These are phyloP conservation scores for Orchesella cincta DNA, from an alignment of 1,140 invertebrate genomes.

Conservation along the genomic window DNA sequence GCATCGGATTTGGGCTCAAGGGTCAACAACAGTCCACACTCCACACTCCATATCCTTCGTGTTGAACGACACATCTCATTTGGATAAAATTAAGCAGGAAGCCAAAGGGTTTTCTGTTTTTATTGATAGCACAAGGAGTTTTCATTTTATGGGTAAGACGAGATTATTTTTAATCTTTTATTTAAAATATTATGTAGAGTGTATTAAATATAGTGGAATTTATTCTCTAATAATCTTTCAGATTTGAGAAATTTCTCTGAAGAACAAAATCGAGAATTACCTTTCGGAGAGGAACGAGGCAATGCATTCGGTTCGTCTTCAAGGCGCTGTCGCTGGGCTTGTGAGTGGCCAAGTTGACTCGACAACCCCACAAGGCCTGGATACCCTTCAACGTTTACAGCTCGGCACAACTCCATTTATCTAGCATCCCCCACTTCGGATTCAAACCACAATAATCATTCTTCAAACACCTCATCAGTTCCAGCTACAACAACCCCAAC, in stretches of 20 bases:
- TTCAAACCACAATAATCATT: slow-evolving; percentile 19
- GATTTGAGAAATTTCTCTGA: slow-evolving; percentile 46
- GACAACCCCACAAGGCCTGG: slow-evolving; percentile 59
- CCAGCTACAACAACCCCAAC: slow-evolving; percentile 13
- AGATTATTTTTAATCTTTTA: slow-evolving; percentile 16
- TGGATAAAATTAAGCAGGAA: slow-evolving; percentile 23
- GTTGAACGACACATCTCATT: too few species aligned
- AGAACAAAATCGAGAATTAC: slow-evolving; percentile 49
- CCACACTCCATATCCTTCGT: too few species aligned
- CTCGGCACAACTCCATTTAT: slow-evolving; percentile 44
- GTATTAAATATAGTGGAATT: too few species aligned
- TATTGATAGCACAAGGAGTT: slow-evolving; percentile 17
- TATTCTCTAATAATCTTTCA: too few species aligned
- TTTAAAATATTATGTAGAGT: too few species aligned
- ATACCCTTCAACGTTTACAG: slow-evolving; percentile 24
- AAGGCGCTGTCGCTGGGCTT: slow-evolving; percentile 71
- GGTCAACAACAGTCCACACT: too few species aligned
- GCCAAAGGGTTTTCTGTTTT: slow-evolving; percentile 18
- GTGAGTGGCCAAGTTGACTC: slow-evolving; percentile 92
- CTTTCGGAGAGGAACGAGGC: slow-evolving; percentile 44
- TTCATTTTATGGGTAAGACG: slow-evolving; percentile 38
- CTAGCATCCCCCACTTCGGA: slow-evolving; percentile 45
- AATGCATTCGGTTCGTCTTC: slow-evolving; percentile 43
- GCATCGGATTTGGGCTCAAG: too few species aligned
- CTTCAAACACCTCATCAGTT: background rate